Conservation (phyloP, 1,140 invertebrate species). For the Cryptotermes secundus region DNA sequence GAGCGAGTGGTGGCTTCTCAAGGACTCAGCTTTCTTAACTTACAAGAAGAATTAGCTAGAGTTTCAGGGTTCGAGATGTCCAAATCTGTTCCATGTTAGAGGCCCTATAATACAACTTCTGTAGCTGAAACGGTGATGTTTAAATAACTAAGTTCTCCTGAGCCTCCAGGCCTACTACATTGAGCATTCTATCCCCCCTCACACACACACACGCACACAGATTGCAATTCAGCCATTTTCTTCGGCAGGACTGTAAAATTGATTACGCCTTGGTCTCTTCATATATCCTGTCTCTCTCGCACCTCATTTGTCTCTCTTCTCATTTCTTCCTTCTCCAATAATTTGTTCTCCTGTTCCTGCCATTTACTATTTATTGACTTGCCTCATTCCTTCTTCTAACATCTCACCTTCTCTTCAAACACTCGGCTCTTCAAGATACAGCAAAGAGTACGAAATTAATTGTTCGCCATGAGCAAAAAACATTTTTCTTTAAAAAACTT, state of each 20-base stretch:
- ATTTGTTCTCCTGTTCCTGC: not conserved
- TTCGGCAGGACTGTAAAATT: not conserved
- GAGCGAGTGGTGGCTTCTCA: too few relatives aligned
- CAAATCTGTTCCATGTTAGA: too few relatives aligned
- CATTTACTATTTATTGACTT: not conserved
- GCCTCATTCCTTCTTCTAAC: not conserved
- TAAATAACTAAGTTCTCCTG: too few relatives aligned
- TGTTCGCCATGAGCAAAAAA: not conserved
- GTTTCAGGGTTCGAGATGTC: too few relatives aligned
- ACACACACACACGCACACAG: too few relatives aligned
- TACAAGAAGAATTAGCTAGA: too few relatives aligned
- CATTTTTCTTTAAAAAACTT: not conserved
- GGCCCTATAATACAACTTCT: too few relatives aligned
- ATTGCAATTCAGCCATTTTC: not conserved
- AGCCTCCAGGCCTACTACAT: too few relatives aligned
- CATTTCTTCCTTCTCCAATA: not conserved
- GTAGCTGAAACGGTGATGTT: too few relatives aligned
- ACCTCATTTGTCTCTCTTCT: not conserved
- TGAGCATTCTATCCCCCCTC: too few relatives aligned
- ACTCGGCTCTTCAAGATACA: not conserved
- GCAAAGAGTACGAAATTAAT: constrained; percentile 4
- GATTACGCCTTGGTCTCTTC: not conserved
- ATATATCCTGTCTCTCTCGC: not conserved
- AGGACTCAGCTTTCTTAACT: too few relatives aligned
- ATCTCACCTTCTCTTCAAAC: not conserved